Conservation (phyloP, 2,113 vertebrate species). For the Neotoma lepida region DNA sequence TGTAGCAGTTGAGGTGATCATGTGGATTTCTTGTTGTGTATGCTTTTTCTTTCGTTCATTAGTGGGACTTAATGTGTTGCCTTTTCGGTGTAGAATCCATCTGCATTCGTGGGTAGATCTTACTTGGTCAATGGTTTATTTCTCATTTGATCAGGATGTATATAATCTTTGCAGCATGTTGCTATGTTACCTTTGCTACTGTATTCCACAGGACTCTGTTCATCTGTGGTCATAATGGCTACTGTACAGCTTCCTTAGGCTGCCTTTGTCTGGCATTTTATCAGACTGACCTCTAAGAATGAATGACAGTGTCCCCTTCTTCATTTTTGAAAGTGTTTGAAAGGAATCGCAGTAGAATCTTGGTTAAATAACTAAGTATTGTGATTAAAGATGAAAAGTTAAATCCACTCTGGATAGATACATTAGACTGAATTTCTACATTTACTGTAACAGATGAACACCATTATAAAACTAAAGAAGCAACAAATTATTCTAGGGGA, state of each 20-base stretch:
- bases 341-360: background rate
- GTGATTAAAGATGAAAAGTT: background rate
- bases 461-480: background rate
- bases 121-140: background rate
- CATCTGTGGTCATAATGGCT: background rate
- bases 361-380: background rate
- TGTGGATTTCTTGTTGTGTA: background rate
- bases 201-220: background rate
- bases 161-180: background rate
- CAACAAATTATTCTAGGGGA: background rate
- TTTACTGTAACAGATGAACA: background rate
- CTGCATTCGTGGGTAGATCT: background rate
- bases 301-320: background rate
- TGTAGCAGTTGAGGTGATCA: background rate
- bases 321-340: slow-evolving; percentile 5
- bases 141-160: background rate
- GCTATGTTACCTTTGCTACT: background rate
- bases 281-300: background rate
- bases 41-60: background rate
- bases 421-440: background rate
- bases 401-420: background rate
- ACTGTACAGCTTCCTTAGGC: background rate
- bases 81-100: background rate
- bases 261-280: background rate
- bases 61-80: background rate